Conservation (phyloP, 1,140 invertebrate genomes). For the Lepidurus packardi region DNA sequence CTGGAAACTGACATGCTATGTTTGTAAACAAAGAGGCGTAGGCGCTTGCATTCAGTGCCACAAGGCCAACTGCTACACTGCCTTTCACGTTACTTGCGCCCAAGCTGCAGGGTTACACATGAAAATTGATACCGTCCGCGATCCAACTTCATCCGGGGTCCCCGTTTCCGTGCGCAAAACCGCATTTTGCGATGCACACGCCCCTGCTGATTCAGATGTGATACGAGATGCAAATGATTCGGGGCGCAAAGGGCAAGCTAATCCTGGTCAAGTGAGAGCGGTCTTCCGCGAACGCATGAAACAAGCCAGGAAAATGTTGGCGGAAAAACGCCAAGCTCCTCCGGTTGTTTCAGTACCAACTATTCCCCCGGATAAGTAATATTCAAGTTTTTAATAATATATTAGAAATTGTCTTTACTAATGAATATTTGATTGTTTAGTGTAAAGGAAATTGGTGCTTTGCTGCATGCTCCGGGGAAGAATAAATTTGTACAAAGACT, state of each 20-base stretch:
- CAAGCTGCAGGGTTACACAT: slow-evolving; percentile 83
- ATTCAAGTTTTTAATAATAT: background rate
- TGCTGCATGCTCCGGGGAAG: slow-evolving; percentile 21
- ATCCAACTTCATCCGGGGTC: slow-evolving; percentile 53
- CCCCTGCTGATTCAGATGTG: slow-evolving; percentile 65
- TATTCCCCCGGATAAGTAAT: slow-evolving; percentile 68
- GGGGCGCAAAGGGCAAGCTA: slow-evolving; percentile 43
- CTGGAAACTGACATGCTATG: slow-evolving; percentile 91
- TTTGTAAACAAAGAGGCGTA: slow-evolving; percentile 87
- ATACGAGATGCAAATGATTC: slow-evolving; percentile 40
- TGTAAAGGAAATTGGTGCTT: slow-evolving; percentile 11
- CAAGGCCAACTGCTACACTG: slow-evolving; percentile 90
- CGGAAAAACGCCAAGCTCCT: slow-evolving; percentile 78
- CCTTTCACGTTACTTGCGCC: slow-evolving; percentile 97
- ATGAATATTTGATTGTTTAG: background rate
- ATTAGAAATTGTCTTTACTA: background rate
- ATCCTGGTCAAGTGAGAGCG: slow-evolving; percentile 48
- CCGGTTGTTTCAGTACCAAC: slow-evolving; percentile 91
- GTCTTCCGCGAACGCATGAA: slow-evolving; percentile 62
- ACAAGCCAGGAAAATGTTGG: slow-evolving; percentile 68
- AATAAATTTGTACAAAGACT: slow-evolving; percentile 81
- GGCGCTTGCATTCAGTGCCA: slow-evolving; percentile 99
- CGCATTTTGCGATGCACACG: slow-evolving; percentile 91
- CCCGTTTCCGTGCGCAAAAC: slow-evolving; percentile 79
- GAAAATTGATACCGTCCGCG: slow-evolving; percentile 89